A percentile compares a stretch with the other conserved stretches of the same genome.
Evolutionary conservation across 2,113 vertebrate species (phyloP).

Genomic region (Psittacula cyanocephala): DNA sequence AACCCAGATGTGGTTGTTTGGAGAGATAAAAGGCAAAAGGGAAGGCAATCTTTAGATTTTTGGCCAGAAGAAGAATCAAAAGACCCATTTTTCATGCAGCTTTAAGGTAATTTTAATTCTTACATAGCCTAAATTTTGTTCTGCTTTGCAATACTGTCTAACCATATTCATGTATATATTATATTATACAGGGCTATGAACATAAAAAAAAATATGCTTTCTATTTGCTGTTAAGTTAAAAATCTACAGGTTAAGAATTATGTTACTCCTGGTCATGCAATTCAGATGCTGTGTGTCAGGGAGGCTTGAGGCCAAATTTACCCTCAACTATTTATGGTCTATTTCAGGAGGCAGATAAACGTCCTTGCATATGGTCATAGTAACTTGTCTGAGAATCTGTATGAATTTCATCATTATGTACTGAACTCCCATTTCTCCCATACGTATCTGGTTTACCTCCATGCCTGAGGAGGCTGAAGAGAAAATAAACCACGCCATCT

Average conservation of each 20-base stretch:
- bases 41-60: neutral
- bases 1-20: neutral
- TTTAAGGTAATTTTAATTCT: neutral
- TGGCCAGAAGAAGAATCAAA: neutral
- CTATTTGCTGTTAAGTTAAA: neutral
- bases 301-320: neutral
- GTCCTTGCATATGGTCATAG: neutral
- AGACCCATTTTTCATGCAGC: neutral
- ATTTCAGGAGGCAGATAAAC: neutral
- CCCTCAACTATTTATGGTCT: neutral
- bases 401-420: neutral
- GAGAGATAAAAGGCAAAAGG: neutral
- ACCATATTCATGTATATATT: neutral
- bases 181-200: neutral
- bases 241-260: neutral
- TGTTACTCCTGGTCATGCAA: neutral
- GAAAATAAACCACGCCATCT: neutral
- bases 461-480: neutral
- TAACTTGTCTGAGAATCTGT: neutral
- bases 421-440: neutral
- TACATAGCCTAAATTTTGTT: neutral
- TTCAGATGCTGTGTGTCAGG: neutral
- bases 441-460: neutral
- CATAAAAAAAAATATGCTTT: neutral
- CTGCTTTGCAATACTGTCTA: neutral